Conservation (phyloP, 2,113 vertebrate genomes). For the Esox niger region DNA sequence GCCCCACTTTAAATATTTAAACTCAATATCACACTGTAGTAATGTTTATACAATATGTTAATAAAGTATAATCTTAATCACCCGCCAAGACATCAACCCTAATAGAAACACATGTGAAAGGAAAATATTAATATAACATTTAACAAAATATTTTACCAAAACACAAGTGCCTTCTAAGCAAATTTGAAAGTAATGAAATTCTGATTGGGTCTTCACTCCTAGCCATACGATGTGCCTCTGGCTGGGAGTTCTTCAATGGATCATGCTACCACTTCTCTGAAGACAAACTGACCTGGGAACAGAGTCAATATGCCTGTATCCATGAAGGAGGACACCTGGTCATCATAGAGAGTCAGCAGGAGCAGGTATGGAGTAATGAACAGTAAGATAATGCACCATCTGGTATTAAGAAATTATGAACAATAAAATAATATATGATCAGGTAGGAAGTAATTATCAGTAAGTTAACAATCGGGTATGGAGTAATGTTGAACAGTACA, state of each 20-base stretch:
- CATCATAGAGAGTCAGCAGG: neutral
- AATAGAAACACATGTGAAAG: too few relatives aligned
- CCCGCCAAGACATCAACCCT: too few relatives aligned
- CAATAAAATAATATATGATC: too few relatives aligned
- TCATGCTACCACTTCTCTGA: neutral
- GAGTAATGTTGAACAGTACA: neutral
- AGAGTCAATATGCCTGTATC: neutral
- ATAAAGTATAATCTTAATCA: too few relatives aligned
- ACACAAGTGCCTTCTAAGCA: neutral
- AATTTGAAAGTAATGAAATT: neutral
- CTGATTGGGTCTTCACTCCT: neutral
- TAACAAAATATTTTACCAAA: neutral
- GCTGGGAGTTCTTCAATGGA: neutral
- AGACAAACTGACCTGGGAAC: neutral
- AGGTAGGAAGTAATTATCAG: neutral
- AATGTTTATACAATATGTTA: too few relatives aligned
- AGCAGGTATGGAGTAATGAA: neutral
- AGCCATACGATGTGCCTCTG: neutral
- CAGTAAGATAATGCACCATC: neutral
- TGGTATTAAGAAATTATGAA: neutral
- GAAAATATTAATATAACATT: too few relatives aligned
- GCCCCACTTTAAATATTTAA: too few relatives aligned
- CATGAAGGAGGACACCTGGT: neutral
- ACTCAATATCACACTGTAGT: too few relatives aligned
- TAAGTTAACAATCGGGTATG: too few relatives aligned